Evolutionary conservation across 2,888 invertebrate species (phyloP).

Genomic region (Cryptosula pallasiana): DNA sequence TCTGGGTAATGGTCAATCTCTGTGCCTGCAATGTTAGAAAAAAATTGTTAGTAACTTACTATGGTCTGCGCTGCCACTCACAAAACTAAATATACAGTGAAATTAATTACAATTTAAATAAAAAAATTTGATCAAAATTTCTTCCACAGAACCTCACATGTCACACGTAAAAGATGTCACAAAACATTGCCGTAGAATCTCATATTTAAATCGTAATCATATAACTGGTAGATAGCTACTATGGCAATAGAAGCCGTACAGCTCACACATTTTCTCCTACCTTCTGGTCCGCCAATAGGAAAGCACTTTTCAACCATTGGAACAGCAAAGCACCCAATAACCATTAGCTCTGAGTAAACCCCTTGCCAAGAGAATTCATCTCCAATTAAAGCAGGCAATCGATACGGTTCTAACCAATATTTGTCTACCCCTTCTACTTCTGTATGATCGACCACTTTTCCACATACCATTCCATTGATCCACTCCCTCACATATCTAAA

Average conservation of each 20-base stretch:
- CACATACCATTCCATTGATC: conserved; percentile 1
- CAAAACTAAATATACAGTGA: too few relatives aligned
- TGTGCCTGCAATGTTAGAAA: background rate
- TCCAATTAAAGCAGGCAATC: background rate
- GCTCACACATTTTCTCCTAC: too few relatives aligned
- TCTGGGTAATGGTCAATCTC: background rate
- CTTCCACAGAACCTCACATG: too few relatives aligned
- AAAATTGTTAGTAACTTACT: too few relatives aligned
- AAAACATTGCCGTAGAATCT: too few relatives aligned
- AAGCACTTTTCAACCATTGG: background rate
- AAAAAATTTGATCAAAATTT: too few relatives aligned
- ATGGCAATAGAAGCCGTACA: too few relatives aligned
- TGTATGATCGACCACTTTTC: background rate
- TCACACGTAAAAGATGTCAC: too few relatives aligned
- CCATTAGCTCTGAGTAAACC: background rate
- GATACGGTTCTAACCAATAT: conserved; percentile 12
- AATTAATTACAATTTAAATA: too few relatives aligned
- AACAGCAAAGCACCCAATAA: background rate
- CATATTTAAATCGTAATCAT: too few relatives aligned
- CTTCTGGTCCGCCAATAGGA: background rate
- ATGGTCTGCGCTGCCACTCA: too few relatives aligned
- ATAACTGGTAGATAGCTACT: too few relatives aligned
- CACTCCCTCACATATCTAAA: conserved; percentile 13
- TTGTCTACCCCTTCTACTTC: conserved; percentile 14
- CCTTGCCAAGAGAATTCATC: background rate